phyloP scores from a whole-genome alignment of 2,888 invertebrate genomes.

The Agrotis puta region DNA sequence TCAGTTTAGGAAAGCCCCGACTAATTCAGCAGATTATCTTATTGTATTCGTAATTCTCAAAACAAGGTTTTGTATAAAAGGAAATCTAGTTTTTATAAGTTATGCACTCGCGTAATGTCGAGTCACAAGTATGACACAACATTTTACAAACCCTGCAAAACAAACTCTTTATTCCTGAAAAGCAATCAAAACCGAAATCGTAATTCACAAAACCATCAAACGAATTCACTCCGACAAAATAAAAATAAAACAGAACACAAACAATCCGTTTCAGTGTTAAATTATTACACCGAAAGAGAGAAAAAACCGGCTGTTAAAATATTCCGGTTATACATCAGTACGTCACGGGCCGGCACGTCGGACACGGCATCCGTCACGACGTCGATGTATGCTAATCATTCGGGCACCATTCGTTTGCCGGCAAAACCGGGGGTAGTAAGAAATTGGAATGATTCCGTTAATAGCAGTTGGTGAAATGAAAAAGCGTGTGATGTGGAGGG shows the following conservation, averaged over 20 bases:
- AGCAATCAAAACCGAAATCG: not conserved
- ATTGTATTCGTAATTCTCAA: too few relatives aligned
- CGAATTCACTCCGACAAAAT: conserved; percentile 11
- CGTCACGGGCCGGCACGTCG: conserved; percentile 44
- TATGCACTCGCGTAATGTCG: too few relatives aligned
- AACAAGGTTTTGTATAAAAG: too few relatives aligned
- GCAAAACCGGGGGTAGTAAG: conserved; percentile 23
- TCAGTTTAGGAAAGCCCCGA: too few relatives aligned
- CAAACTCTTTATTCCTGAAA: not conserved
- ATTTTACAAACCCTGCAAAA: not conserved
- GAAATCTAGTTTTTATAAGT: too few relatives aligned
- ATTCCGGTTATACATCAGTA: conserved; percentile 52
- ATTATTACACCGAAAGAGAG: conserved; percentile 30
- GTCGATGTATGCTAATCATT: conserved; percentile 63
- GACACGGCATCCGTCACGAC: conserved; percentile 59
- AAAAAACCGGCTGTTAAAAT: conserved; percentile 54
- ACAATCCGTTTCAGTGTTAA: conserved; percentile 17
- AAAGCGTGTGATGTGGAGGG: not conserved
- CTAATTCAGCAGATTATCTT: too few relatives aligned
- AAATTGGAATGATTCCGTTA: conserved; percentile 43
- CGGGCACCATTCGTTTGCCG: conserved; percentile 47
- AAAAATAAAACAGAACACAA: conserved; percentile 25
- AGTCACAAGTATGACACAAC: too few relatives aligned
- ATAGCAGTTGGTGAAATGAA: conserved; percentile 27
- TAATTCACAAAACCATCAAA: conserved; percentile 25